Percentiles rank a stretch among this genome's conserved stretches.
Evolutionary conservation across 2,113 vertebrate species (phyloP).

Genomic region (Semnornis frantzii): DNA sequence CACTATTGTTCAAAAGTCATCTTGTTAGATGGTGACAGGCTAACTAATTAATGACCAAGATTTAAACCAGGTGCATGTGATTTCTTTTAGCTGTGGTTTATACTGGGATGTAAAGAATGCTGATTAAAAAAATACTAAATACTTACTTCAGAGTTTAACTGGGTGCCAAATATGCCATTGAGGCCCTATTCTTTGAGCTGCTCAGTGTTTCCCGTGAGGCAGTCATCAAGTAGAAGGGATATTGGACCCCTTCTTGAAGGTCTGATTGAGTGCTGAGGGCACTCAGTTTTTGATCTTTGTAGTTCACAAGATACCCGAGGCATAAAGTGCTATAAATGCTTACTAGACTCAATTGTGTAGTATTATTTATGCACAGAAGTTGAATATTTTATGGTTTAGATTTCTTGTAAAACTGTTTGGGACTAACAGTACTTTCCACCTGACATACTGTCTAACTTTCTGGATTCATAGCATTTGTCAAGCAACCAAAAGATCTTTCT

Average conservation of each 20-base stretch:
- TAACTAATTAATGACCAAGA: slow-evolving; percentile 18
- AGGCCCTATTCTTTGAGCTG: slow-evolving; percentile 7
- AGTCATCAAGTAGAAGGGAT: background rate
- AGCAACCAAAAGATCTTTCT: slow-evolving; percentile 9
- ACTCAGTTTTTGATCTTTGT: slow-evolving; percentile 45
- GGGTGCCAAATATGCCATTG: slow-evolving; percentile 29
- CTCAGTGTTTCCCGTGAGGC: slow-evolving; percentile 10
- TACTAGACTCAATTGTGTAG: slow-evolving; percentile 49
- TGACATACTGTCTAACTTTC: slow-evolving; percentile 36
- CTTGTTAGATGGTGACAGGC: background rate
- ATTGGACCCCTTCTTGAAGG: slow-evolving; percentile 10
- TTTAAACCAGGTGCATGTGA: background rate
- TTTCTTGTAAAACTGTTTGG: slow-evolving; percentile 37
- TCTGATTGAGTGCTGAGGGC: slow-evolving; percentile 21
- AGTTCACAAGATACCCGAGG: background rate
- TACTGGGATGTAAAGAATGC: background rate
- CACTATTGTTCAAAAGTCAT: background rate
- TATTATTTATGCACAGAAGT: slow-evolving; percentile 38
- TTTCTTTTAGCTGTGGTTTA: background rate
- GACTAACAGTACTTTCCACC: slow-evolving; percentile 26
- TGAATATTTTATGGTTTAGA: slow-evolving; percentile 17
- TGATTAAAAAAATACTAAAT: slow-evolving; percentile 19
- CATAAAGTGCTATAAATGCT: slow-evolving; percentile 34
- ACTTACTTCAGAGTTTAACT: slow-evolving; percentile 12
- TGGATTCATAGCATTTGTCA: background rate